Base-by-base conservation (phyloP, 92 coral and sea anemone species). In the Parazoanthus atlanticus region DNA sequence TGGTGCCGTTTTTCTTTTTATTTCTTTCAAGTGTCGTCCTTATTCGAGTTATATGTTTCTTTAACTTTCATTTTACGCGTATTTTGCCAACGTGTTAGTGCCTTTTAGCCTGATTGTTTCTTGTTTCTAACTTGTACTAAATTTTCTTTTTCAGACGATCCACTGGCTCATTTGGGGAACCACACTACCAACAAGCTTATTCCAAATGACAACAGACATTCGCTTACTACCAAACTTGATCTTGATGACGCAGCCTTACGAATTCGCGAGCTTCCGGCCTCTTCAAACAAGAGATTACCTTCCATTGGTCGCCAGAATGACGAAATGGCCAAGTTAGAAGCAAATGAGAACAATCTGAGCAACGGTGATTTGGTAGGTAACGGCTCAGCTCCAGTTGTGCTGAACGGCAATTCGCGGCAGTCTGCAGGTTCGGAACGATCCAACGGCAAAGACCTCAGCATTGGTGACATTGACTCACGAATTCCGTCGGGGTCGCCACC, bases 361-460 rank as follows among this genome's bases (percentile, higher is more conserved):
- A 95, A 95, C 86, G 98, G 98, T 21, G 98, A 95, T 81, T 91
- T 95, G 58, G 98, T 95, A 21, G 96, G 93, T 46, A 95, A 95
- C 80, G 98, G 97, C 61, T 92, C 96, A 17, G 98, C 98, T 13
- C 96, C 94, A 9, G 92, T 96, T 46, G 95, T 95, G 31, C 94
- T 95, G 21, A 97, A 97, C 65, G 99, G 99, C 19, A 97, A 97
- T 81, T 97, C 99, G n/a, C 96, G 96, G 85, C 92, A 93, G 49
- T 95, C 98, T 32, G 95, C 96, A 16, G 90, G 98, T 78, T 93
- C 98, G 21, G 94, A 92, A 73, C 85, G 92, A 25, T 95, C 98
- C 61, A 94, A 91, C 80, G 87, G 77, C 74, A 95, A 95, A 89
- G 98, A 95, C 61, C 86, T 95, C 43, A 95, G 98, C 88, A 90